A percentile compares a stretch with the other conserved stretches of the same genome.
Evolutionary conservation across 2,113 vertebrate species (phyloP).

Genomic region (Camelus bactrianus): DNA sequence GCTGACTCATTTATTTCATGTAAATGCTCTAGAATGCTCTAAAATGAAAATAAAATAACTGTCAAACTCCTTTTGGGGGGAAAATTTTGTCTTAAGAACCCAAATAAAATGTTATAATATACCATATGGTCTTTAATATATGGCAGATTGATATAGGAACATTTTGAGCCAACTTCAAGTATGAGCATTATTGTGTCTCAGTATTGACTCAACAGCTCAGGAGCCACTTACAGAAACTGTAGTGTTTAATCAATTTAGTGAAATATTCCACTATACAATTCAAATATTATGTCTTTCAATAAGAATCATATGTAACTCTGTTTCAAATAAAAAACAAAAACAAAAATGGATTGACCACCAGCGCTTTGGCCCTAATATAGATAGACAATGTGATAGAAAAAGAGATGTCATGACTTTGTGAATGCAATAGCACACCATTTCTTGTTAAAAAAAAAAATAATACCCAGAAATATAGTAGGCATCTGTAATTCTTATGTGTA

Average conservation of each 20-base stretch:
- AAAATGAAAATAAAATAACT: constrained; percentile 21
- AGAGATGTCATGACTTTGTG: background rate
- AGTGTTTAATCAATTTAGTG: constrained; percentile 71
- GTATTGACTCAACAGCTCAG: constrained; percentile 69
- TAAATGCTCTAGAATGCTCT: background rate
- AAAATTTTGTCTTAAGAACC: background rate
- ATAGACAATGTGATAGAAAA: constrained; percentile 47
- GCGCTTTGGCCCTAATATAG: constrained; percentile 22
- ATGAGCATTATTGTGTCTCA: constrained; percentile 52
- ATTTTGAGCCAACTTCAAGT: constrained; percentile 53
- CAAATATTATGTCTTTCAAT: constrained; percentile 62
- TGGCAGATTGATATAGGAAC: constrained; percentile 57
- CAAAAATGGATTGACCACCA: constrained; percentile 52
- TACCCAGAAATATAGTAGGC: background rate
- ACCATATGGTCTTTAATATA: constrained; percentile 54
- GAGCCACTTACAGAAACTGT: constrained; percentile 56
- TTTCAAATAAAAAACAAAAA: constrained; percentile 28
- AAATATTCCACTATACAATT: constrained; percentile 72
- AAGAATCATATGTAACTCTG: constrained; percentile 51
- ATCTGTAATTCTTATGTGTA: background rate
- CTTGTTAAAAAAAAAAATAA: background rate
- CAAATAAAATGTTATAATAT: constrained; percentile 45
- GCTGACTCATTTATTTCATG: background rate
- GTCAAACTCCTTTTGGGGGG: background rate
- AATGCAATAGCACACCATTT: background rate